These are phyloP conservation scores for Chaetoderma sp. DNA, from an alignment of 2,888 invertebrate species.

Conservation along the genomic window DNA sequence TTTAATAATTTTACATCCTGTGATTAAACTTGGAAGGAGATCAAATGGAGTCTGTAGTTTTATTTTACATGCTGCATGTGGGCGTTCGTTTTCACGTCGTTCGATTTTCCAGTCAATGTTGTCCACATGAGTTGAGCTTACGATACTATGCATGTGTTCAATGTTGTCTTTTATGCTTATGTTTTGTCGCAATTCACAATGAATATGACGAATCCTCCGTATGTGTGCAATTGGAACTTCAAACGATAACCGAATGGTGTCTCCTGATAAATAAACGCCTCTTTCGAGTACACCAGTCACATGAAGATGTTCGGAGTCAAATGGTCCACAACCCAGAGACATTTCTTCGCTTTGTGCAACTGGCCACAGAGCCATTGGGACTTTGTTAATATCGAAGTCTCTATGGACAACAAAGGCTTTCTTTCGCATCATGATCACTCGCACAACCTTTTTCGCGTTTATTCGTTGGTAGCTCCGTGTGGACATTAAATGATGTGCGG, in stretches of 20 bases:
- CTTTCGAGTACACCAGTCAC: conserved; percentile 50
- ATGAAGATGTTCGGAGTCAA: conserved; percentile 13
- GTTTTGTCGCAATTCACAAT: conserved; percentile 44
- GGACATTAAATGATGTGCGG: conserved; percentile 30
- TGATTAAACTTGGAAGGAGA: conserved; percentile 51
- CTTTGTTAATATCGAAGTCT: conserved; percentile 47
- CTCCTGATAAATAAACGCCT: conserved; percentile 56
- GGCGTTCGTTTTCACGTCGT: background rate
- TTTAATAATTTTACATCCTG: conserved; percentile 45
- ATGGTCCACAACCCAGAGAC: conserved; percentile 43
- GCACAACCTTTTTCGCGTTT: conserved; percentile 42
- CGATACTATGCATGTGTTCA: conserved; percentile 8
- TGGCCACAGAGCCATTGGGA: conserved; percentile 51
- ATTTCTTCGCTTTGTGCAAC: conserved; percentile 53
- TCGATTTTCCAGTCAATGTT: background rate
- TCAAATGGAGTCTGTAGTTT: conserved; percentile 50
- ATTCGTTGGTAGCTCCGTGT: conserved; percentile 31
- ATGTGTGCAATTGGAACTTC: conserved; percentile 36
- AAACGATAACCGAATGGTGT: conserved; percentile 50
- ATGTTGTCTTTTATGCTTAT: conserved; percentile 36
- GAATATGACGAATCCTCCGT: conserved; percentile 47
- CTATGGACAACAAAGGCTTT: conserved; percentile 48
- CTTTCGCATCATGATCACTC: conserved; percentile 49
- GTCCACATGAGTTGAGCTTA: background rate
- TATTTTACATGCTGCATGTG: conserved; percentile 19